Conservation (phyloP, 2,113 vertebrate species). For the Urocitellus parryii region DNA sequence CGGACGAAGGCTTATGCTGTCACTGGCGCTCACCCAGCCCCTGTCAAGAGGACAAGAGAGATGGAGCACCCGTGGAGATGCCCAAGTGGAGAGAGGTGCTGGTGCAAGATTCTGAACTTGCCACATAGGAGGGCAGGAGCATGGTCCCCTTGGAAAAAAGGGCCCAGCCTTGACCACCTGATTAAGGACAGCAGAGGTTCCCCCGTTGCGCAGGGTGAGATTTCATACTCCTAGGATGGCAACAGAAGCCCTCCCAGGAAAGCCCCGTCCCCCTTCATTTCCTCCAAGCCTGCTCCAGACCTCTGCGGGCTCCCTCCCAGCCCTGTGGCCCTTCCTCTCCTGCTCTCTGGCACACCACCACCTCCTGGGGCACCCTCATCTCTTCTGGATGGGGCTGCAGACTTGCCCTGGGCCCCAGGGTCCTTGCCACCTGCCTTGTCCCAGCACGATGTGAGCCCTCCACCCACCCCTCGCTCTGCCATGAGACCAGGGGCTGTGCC, state of each 20-base stretch:
- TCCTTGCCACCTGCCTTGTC: neutral
- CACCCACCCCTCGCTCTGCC: fast-evolving
- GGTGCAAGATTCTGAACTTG: neutral
- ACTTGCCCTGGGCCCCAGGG: neutral
- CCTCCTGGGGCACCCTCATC: neutral
- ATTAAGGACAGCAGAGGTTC: neutral
- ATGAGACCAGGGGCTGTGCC: neutral
- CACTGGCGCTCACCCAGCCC: neutral
- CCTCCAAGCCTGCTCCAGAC: neutral
- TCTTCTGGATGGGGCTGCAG: neutral
- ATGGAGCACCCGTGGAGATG: neutral
- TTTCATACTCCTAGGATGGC: neutral
- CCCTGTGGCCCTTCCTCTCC: neutral
- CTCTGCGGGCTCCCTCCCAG: neutral
- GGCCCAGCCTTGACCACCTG: neutral
- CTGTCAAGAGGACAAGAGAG: neutral
- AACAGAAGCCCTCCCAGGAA: neutral
- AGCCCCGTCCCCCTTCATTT: neutral
- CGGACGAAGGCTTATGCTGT: neutral
- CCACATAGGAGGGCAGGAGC: neutral
- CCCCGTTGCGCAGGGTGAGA: neutral
- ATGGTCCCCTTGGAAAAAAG: neutral
- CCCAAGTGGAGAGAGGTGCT: fast-evolving
- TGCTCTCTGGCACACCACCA: neutral
- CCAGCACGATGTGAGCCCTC: neutral